Evolutionary conservation across 2,888 invertebrate species (phyloP).

Genomic region (Eucriotettix oculatus): DNA sequence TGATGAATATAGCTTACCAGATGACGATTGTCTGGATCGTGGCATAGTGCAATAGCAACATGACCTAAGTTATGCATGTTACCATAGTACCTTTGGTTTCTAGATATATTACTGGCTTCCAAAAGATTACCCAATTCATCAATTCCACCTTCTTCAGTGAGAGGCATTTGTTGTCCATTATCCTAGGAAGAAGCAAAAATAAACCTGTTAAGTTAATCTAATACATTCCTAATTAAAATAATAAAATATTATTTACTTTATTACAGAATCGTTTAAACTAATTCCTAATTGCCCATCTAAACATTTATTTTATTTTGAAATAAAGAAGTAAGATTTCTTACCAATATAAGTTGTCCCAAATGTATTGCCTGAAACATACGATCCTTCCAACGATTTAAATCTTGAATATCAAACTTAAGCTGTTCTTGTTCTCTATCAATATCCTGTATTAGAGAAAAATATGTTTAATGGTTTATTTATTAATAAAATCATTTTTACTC

Average conservation of each 20-base stretch:
- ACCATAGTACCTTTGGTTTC: conserved; percentile 54
- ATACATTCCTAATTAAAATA: too few species aligned
- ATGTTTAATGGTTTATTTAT: too few species aligned
- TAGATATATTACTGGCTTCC: conserved; percentile 53
- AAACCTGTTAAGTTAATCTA: too few species aligned
- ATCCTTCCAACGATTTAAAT: conserved; percentile 23
- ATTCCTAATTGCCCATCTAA: too few species aligned
- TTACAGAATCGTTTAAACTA: too few species aligned
- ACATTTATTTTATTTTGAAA: too few species aligned
- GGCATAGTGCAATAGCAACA: conserved; percentile 54
- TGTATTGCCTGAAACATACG: conserved; percentile 25
- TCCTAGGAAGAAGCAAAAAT: neutral
- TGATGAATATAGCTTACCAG: conserved; percentile 29
- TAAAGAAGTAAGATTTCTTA: conserved; percentile 4
- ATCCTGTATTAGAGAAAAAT: conserved; percentile 4
- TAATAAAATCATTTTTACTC: too few species aligned
- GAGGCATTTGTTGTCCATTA: conserved; percentile 5
- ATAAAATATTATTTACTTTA: too few species aligned
- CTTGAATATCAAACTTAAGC: conserved; percentile 17
- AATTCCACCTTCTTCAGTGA: conserved; percentile 43
- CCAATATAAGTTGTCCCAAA: conserved; percentile 16
- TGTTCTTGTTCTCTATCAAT: conserved; percentile 16
- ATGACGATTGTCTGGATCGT: conserved; percentile 65
- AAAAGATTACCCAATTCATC: conserved; percentile 64
- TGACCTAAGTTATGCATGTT: conserved; percentile 73